Conservation (phyloP, 2,113 vertebrate genomes). For the Pampusana beccarii region DNA sequence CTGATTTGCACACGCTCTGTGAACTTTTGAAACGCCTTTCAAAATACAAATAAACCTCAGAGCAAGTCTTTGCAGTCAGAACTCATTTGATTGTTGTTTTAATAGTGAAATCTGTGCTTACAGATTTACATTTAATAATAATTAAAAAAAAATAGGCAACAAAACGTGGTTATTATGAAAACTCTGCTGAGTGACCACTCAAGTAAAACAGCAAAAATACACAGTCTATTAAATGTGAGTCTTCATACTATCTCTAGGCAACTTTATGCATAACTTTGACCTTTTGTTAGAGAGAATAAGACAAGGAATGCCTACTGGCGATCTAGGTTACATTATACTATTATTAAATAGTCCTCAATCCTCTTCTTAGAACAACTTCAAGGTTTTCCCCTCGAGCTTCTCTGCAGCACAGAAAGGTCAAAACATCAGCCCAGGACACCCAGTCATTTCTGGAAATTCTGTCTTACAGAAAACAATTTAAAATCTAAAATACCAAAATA, state of each 20-base stretch:
- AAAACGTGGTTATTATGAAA: background rate
- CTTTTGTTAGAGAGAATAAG: background rate
- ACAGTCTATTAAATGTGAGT: background rate
- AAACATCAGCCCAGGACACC: background rate
- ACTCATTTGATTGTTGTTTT: background rate
- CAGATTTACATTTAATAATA: background rate
- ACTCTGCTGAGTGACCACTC: background rate
- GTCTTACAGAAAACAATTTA: background rate
- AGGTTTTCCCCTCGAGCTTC: background rate
- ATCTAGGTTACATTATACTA: background rate
- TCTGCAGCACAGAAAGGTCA: conserved; percentile 41
- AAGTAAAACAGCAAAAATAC: background rate
- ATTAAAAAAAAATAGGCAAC: background rate
- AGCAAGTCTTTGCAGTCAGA: background rate
- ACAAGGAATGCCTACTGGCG: background rate
- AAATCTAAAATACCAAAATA: background rate
- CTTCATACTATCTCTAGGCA: background rate
- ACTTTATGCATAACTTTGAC: conserved; percentile 20
- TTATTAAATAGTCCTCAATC: background rate
- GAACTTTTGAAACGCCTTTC: background rate
- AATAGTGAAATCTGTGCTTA: background rate
- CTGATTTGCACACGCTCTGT: background rate
- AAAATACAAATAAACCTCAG: background rate
- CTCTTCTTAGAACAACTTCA: background rate
- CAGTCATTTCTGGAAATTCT: background rate